These are phyloP conservation scores for Sebastes vulpes DNA, from an alignment of 2,797 vertebrate species.

Conservation along the genomic window DNA sequence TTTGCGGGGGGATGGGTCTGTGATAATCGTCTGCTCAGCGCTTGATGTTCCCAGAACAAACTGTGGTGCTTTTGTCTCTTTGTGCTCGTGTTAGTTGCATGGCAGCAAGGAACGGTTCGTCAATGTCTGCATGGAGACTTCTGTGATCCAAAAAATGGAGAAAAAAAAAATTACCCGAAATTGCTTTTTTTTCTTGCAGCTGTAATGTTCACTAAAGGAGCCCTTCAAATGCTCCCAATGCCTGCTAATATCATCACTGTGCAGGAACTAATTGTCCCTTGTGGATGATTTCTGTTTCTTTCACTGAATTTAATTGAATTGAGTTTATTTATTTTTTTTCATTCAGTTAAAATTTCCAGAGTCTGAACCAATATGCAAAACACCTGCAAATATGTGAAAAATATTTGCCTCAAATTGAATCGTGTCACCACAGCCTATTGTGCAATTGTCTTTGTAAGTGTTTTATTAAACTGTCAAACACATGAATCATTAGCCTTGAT, in stretches of 20 bases:
- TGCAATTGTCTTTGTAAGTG: conserved; percentile 55
- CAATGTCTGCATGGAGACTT: conserved; percentile 3
- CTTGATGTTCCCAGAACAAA: conserved; percentile 61
- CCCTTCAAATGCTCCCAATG: conserved; percentile 1
- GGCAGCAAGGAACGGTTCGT: conserved; percentile 36
- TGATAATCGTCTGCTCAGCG: conserved; percentile 44
- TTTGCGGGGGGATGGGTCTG: conserved; percentile 18
- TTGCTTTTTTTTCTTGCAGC: background rate
- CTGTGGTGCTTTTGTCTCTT: conserved; percentile 41
- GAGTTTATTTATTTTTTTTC: background rate
- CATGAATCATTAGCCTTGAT: conserved; percentile 78
- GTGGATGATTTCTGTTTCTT: background rate
- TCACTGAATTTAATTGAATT: conserved; percentile 12
- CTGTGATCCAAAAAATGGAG: background rate
- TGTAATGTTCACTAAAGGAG: background rate
- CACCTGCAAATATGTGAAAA: conserved; percentile 33
- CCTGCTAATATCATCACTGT: background rate
- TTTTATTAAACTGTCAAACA: conserved; percentile 79
- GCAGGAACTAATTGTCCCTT: background rate
- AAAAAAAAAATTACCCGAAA: background rate
- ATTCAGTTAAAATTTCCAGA: background rate
- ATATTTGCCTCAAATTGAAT: conserved; percentile 34
- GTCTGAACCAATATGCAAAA: conserved; percentile 2
- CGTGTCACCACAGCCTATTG: conserved; percentile 31
- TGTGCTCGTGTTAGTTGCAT: conserved; percentile 23